Percentiles rank a stretch among this genome's conserved stretches.
Conservation (phyloP, 2,888 invertebrate genomes). For the Drosophila anomalata region DNA sequence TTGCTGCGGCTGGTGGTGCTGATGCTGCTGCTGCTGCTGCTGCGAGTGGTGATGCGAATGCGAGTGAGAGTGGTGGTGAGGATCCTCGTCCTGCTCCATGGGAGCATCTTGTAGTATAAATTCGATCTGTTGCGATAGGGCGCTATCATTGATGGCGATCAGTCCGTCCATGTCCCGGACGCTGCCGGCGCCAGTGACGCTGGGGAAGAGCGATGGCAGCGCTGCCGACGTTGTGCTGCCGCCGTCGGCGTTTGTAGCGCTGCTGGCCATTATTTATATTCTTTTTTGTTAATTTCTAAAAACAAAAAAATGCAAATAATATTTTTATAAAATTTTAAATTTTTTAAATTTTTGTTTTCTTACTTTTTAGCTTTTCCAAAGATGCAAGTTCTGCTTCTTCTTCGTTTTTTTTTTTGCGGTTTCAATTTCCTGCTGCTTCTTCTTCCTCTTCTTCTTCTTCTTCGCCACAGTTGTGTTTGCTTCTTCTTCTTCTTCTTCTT, state of each 20-base stretch:
- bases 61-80: conserved; percentile 55
- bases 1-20: conserved; percentile 35
- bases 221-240: conserved; percentile 44
- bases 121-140: conserved; percentile 84
- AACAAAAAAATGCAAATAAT: neutral
- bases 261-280: conserved; percentile 38
- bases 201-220: conserved; percentile 52
- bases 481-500: conserved; percentile 3
- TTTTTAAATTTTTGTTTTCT: conserved; percentile 3
- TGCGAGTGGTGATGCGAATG: conserved; percentile 44
- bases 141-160: conserved; percentile 83
- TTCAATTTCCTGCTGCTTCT: conserved; percentile 4
- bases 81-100: conserved; percentile 81
- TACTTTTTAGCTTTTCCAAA: neutral
- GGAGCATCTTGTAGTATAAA: conserved; percentile 84
- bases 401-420: neutral
- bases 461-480: conserved; percentile 8
- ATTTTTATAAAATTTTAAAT: neutral
- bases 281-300: conserved; percentile 1
- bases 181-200: conserved; percentile 48
- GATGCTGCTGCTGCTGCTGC: conserved; percentile 21
- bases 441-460: conserved; percentile 27
- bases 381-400: conserved; percentile 3
- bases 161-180: conserved; percentile 81
- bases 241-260: conserved; percentile 41